These are phyloP conservation scores for Megastigmus dorsalis DNA, from an alignment of 2,888 invertebrate genomes.

Conservation along the genomic window DNA sequence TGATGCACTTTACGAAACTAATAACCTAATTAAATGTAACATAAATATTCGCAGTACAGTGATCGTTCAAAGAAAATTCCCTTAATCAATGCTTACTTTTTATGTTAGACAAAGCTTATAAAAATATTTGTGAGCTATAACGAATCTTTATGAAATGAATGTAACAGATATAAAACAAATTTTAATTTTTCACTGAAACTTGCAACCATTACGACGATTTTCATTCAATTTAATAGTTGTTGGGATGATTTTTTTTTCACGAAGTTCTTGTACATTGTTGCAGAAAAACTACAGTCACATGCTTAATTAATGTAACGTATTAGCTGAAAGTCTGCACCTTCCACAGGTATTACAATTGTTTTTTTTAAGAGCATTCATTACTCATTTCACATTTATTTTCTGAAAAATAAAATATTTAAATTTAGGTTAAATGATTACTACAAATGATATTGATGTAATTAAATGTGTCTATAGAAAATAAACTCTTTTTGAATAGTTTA, in stretches of 20 bases:
- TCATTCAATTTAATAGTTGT: constrained; percentile 24
- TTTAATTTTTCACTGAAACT: constrained; percentile 33
- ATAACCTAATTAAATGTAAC: constrained; percentile 28
- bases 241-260: background rate
- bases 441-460: no score
- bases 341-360: constrained; percentile 14
- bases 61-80: constrained; percentile 23
- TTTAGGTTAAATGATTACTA: no score
- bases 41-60: constrained; percentile 10
- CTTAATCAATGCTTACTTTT: background rate
- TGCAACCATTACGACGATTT: constrained; percentile 35
- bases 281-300: constrained; percentile 36
- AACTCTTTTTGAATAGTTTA: no score
- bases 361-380: background rate
- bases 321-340: constrained; percentile 26
- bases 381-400: constrained; percentile 31
- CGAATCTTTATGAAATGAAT: constrained; percentile 29
- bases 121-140: constrained; percentile 44
- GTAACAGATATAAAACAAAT: constrained; percentile 28
- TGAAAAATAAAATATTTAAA: constrained; percentile 20
- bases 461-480: no score
- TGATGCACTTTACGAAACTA: constrained; percentile 11
- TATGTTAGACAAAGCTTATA: constrained; percentile 41
- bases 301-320: constrained; percentile 32
- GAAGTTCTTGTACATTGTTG: constrained; percentile 18